Conservation (phyloP, 2,888 invertebrate genomes). For the Caenorhabditis sp. region DNA sequence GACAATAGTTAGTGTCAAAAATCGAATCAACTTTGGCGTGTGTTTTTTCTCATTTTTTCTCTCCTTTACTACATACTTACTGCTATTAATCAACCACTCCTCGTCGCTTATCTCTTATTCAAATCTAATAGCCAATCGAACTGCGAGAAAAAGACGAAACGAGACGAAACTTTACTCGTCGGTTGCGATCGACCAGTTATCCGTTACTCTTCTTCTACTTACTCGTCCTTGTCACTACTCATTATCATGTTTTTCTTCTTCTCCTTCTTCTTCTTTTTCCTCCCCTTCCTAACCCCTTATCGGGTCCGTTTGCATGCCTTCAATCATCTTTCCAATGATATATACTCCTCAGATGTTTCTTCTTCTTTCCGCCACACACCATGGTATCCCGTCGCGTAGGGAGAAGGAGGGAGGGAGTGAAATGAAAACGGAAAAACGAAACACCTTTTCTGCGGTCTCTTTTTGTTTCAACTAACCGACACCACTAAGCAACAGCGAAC, state of each 20-base stretch:
- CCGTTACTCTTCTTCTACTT: conserved; percentile 31
- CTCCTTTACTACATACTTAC: neutral
- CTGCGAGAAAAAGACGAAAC: conserved; percentile 17
- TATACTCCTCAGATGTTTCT: conserved; percentile 53
- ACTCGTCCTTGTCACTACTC: conserved; percentile 60
- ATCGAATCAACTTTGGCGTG: conserved; percentile 20
- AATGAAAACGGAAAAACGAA: conserved; percentile 42
- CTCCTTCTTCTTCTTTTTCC: conserved; percentile 15
- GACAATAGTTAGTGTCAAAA: conserved; percentile 28
- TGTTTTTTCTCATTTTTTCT: neutral
- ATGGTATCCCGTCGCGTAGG: conserved; percentile 15
- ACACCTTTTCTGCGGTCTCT: conserved; percentile 27
- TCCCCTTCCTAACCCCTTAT: no score
- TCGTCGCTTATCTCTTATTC: conserved; percentile 45
- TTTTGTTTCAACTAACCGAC: conserved; percentile 34
- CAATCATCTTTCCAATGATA: conserved; percentile 56
- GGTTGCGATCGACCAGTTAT: conserved; percentile 44
- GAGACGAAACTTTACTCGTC: conserved; percentile 33
- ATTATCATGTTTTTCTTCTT: conserved; percentile 55
- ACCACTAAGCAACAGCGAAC: conserved; percentile 3
- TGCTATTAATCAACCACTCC: conserved; percentile 48
- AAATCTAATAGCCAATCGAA: conserved; percentile 55
- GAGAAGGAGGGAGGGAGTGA: conserved; percentile 10
- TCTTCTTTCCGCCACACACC: conserved; percentile 19
- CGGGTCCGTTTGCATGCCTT: conserved; percentile 53